Conservation (phyloP, 2,888 invertebrate genomes). For the Troilus luridus region DNA sequence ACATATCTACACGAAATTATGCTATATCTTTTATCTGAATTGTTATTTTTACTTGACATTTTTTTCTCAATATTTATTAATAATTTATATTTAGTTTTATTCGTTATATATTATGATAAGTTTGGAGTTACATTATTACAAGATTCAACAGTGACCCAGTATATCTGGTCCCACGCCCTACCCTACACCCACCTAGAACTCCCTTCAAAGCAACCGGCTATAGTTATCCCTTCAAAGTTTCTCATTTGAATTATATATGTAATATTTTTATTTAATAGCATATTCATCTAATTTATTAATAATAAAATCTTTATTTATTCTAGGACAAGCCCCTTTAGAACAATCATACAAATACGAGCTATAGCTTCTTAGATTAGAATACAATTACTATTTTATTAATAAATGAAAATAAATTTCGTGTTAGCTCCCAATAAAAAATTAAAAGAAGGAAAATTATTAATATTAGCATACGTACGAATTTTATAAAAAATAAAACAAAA, state of each 20-base stretch:
- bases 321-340: too few species aligned
- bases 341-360: too few species aligned
- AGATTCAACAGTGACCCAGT: constrained; percentile 53
- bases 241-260: neutral
- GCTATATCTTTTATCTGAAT: neutral
- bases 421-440: too few species aligned
- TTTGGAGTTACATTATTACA: neutral
- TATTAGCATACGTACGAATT: too few species aligned
- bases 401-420: too few species aligned
- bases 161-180: constrained; percentile 43
- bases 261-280: neutral
- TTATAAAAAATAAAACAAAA: too few species aligned
- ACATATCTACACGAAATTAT: neutral
- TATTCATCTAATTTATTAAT: neutral
- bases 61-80: neutral
- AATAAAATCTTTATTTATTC: too few species aligned
- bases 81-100: neutral
- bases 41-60: neutral
- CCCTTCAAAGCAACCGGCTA: constrained; percentile 7
- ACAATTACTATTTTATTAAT: too few species aligned
- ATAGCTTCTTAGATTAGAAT: too few species aligned
- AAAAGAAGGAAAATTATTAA: too few species aligned
- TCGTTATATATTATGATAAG: neutral
- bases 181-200: constrained; percentile 25
- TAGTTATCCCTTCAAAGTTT: neutral